Evolutionary conservation across 2,113 vertebrate species (phyloP), one percentile per base, ranked within the genome.

Genomic region (Sula dactylatra): DNA sequence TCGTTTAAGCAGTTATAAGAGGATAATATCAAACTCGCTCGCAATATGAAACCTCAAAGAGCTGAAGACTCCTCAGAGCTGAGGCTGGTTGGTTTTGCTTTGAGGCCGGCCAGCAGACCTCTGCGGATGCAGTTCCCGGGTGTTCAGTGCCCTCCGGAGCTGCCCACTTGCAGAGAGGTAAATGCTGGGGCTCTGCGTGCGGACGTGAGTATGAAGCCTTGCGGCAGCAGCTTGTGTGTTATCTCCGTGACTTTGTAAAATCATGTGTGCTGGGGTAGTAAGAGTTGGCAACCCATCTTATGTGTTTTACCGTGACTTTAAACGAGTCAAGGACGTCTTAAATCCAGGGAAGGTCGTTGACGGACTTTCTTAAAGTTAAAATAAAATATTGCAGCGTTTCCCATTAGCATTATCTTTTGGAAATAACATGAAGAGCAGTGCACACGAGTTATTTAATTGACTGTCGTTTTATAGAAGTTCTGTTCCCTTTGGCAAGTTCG

Each of bases 151-250:
- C 98, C 95, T 99, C 98, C 5, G 95, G 96, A 97, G 97, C 96
- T 89, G 98, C 98, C 90, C 98, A 97, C 97, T 98, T 97, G 96
- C 98, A 97, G 97, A 98, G 98, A 86, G 98, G 98, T 31, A 89
- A 76, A 40, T 98, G 98, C 96, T 98, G 98, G 7, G 99, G 98
- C 71, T 98, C 92, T 47, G 98, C 98, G 3, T 98, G 98, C 97
- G 98, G 98, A 98, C 98, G 98, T 99, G 95, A 99, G 99, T 98
- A 94, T 59, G 66, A 87, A 87, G 54, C 70, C 78, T 61, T 52
- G 26, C 52, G 15, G 81, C 77, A 17, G 83, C 66, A 82, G 74
- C 56, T 64, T 64, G 13, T 16, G 0, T 19, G 9, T 62, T 61
- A 73, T 84, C 90, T 86, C 93, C n/a, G 26, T 69, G n/a, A 94